These are phyloP conservation scores for Rattus rattus DNA, from an alignment of 2,113 vertebrate species.

Conservation along the genomic window DNA sequence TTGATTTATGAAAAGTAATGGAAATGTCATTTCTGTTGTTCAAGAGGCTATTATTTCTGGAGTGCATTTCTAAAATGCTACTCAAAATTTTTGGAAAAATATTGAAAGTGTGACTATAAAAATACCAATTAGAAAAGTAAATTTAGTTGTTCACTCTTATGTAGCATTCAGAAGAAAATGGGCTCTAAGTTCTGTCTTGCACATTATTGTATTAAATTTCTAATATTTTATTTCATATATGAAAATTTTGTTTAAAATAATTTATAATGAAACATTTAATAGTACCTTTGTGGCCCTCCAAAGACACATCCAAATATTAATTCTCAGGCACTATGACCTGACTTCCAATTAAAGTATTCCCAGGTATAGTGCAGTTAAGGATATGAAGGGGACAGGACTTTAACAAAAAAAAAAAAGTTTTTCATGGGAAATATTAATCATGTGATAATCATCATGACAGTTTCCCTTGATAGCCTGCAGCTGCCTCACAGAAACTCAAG, in stretches of 20 bases:
- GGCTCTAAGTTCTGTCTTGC: neutral
- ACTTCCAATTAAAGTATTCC: neutral
- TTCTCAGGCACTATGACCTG: neutral
- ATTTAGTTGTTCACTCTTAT: constrained; percentile 30
- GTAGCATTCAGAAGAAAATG: neutral
- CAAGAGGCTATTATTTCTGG: neutral
- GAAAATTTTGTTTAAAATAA: constrained; percentile 33
- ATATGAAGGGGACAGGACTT: neutral
- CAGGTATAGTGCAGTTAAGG: neutral
- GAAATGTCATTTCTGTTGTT: neutral
- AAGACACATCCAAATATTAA: neutral
- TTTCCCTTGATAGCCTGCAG: neutral
- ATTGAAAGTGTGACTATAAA: neutral
- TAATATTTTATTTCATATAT: neutral
- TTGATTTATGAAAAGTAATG: constrained; percentile 27
- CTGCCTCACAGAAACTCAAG: neutral
- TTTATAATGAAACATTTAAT: neutral
- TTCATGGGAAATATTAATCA: neutral
- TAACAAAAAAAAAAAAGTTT: neutral
- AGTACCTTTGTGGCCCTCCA: neutral
- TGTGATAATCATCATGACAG: neutral
- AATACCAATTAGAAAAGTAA: neutral
- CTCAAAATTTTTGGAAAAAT: neutral
- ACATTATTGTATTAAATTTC: neutral
- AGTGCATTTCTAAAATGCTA: neutral